Conservation (phyloP, 37 sponge, comb jelly and placozoan genomes). For the Beroe ovata region DNA sequence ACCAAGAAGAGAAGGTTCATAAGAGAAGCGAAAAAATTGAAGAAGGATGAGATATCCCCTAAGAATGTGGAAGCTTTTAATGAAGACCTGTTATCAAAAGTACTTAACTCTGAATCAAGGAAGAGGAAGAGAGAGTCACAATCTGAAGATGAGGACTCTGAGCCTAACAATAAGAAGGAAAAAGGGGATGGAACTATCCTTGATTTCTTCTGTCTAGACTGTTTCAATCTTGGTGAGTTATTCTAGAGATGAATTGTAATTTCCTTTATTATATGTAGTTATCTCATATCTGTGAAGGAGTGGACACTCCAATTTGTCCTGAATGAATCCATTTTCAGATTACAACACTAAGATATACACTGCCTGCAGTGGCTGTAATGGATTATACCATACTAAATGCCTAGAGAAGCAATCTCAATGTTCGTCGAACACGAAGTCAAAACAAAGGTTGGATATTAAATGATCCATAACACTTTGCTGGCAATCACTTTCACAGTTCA, state of each 20-base stretch:
- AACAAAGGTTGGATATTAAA: no score
- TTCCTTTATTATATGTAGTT: no score
- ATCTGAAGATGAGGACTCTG: not conserved
- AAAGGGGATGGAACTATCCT: constrained; percentile 25
- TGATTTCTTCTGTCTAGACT: constrained; percentile 56
- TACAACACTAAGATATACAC: constrained; percentile 28
- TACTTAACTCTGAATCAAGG: constrained; percentile 23
- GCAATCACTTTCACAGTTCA: no score
- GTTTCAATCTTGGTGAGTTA: constrained; percentile 34
- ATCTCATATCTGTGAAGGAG: no score
- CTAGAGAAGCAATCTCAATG: not conserved
- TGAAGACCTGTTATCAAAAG: not conserved
- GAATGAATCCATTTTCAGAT: no score
- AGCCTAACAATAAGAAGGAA: constrained; percentile 36
- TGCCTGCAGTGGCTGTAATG: constrained; percentile 18
- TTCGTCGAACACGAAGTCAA: no score
- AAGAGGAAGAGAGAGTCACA: constrained; percentile 59
- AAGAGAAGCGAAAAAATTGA: constrained; percentile 19
- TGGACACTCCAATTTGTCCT: no score
- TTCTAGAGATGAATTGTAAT: no score
- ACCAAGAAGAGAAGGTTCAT: not conserved
- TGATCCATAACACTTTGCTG: no score
- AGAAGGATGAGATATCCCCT: not conserved
- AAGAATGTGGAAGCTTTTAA: not conserved
- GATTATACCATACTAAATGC: constrained; percentile 12